Evolutionary conservation across 2,113 vertebrate genomes (phyloP).

Genomic region (Eidolon helvum): DNA sequence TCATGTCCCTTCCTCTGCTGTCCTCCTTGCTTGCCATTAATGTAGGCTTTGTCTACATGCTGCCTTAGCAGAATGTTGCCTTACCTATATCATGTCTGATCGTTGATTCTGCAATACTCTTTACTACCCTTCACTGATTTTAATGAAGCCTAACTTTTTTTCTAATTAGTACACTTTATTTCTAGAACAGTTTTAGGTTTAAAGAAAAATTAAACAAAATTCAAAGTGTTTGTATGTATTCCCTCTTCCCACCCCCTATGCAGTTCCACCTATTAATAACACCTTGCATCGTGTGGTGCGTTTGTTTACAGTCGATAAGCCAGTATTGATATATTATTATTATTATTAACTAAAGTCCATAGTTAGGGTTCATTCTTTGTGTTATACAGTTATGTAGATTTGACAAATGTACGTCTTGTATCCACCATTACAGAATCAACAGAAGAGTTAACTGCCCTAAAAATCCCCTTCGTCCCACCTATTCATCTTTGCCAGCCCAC

Average conservation of each 20-base stretch:
- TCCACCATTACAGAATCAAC: neutral
- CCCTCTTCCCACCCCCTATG: neutral
- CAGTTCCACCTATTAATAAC: neutral
- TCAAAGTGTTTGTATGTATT: neutral
- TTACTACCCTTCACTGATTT: neutral
- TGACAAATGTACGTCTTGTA: neutral
- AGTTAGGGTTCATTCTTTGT: neutral
- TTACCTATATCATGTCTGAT: neutral
- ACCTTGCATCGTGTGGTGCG: neutral
- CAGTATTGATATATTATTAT: neutral
- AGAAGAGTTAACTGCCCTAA: neutral
- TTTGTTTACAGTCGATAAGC: neutral
- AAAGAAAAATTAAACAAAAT: neutral
- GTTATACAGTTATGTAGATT: neutral
- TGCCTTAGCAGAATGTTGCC: neutral
- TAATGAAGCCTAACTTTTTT: neutral
- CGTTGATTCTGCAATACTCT: neutral
- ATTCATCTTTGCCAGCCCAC: neutral
- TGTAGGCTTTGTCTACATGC: neutral
- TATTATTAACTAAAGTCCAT: neutral
- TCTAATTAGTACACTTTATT: neutral
- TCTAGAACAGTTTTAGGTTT: neutral
- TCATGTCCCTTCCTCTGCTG: neutral
- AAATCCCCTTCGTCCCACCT: neutral
- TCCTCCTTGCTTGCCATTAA: neutral